Base-by-base conservation (phyloP, 2,797 vertebrate genomes). In the Chloroceryle inda region DNA sequence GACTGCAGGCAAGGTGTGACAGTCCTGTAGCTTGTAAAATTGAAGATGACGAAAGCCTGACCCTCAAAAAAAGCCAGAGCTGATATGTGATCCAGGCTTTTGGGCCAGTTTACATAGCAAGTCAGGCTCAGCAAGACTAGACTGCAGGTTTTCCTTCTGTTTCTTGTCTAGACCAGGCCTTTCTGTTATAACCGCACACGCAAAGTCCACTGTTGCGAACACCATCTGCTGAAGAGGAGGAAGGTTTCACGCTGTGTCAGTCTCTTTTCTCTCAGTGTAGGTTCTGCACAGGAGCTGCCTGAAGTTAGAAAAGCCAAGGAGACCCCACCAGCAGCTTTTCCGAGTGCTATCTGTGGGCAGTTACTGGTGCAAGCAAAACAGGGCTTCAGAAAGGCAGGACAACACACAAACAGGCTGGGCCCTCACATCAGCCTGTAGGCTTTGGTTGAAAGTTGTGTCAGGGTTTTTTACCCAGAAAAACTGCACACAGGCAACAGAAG, bases 221-320 rank as follows among this genome's bases (percentile, higher is more conserved):
- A 96, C 95, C 95, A 96, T 97, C 96, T 97, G 95, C 95, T 95
- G 95, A 96, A 84, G 92, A 90, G 94, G 94, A 96, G 94, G 96
- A 88, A 96, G 94, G 95, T 90, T 92, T 96, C 96, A 94, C 42
- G 6, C 92, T 86, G 94, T 85, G 90, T 93, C 92, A 84, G 55
- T 79, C 93, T 88, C 95, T 96, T 92, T 96, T 63, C 95, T 96
- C 95, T 88, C 83, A 44, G 71, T 90, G 93, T 88, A 94, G 94
- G 88, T 85, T 93, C 96, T 62, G 76, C 83, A 84, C 63, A 76
- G 83, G 80, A 93, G 93, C 73, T 88, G 92, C 92, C 66, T 95
- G 92, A 74, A 92, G 82, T 29, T 93, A 58, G 79, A 91, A 85
- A 93, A 71, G 72, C 78, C 89, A 85, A 68, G 89, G 72, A 94